Evolutionary conservation across 2,113 vertebrate genomes (phyloP).

Genomic region (Ciconia stormi): DNA sequence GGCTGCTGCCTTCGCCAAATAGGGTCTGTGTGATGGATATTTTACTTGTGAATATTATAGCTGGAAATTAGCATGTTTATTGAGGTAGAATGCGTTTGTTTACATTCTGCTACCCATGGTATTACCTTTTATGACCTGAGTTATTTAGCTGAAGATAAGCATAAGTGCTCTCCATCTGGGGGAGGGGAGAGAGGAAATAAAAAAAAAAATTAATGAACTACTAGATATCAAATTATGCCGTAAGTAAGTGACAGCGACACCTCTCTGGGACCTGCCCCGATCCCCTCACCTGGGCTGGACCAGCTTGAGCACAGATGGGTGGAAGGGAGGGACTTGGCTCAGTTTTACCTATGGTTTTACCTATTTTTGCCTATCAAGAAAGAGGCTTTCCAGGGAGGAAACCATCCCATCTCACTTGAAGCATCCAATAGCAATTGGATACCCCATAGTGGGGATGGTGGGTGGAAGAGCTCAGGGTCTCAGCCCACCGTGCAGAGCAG

Average conservation of each 20-base stretch:
- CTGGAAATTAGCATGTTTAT: slow-evolving; percentile 91
- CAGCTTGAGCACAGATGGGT: accelerated
- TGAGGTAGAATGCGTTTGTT: slow-evolving; percentile 88
- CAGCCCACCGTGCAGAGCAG: background rate
- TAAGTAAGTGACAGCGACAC: slow-evolving; percentile 41
- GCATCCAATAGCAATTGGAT: background rate
- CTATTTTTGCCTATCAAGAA: background rate
- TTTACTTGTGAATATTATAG: slow-evolving; percentile 85
- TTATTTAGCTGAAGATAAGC: slow-evolving; percentile 77
- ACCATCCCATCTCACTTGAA: background rate
- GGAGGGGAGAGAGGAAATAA: background rate
- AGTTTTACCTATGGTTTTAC: background rate
- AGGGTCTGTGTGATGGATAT: slow-evolving; percentile 85
- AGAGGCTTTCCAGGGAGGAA: background rate
- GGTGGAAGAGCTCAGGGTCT: background rate
- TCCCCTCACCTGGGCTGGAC: background rate
- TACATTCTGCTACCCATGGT: slow-evolving; percentile 86
- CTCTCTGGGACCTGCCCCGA: background rate
- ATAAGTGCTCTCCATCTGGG: slow-evolving; percentile 64
- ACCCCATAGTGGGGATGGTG: accelerated
- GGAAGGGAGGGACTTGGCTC: background rate
- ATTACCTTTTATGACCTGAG: slow-evolving; percentile 84
- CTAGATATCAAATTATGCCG: slow-evolving; percentile 55
- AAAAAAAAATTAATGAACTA: slow-evolving; percentile 72
- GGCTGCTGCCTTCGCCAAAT: slow-evolving; percentile 82